Base-by-base conservation (phyloP, 2,113 vertebrate species). In the Phaetusa simplex region DNA sequence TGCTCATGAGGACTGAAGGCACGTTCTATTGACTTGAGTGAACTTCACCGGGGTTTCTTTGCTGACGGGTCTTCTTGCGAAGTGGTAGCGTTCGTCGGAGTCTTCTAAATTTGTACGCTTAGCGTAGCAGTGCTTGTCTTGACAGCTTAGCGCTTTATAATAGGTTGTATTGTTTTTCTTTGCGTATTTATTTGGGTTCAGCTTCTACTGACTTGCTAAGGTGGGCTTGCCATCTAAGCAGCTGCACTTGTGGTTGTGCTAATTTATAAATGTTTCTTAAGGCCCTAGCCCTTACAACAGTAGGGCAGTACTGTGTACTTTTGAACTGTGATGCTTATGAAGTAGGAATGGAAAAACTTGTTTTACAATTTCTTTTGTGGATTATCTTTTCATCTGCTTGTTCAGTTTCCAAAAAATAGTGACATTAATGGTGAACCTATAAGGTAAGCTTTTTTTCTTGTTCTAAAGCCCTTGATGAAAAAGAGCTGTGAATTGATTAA, bases 1-100 rank as follows among this genome's bases (percentile, higher is more conserved):
- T 2, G 8, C 9, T 34, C 16, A 0, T 2, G 20, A 12, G 59
- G 6, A 2, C 0, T 4, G 47, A 2, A 22, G 49, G 13, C 5
- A 20, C 10, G 14, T 29, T 38, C 20, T 1, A 0, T 0, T 5
- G 42, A 1, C 26, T 9, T 17, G 0, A 2, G 65, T 3, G 64
- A 36, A 4, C 22, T 7, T 6, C 42, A 0, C 38, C 2, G 19
- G 5, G 32, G 16, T 10, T 16, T 16, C 21, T n/a, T 52, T 27
- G 47, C 74, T 74, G 5, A 0, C 0, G 10, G 29, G n/a, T n/a
- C 12, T 49, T 49, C 16, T 9, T 8, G 26, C 17, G 0, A 10
- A 30, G 76, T 1, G 66, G n/a, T 10, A 11, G 29, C 3, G 0
- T 11, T 49, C 8, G 5, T 14, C 15, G 2, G 17, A 21, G 19